Evolutionary conservation across 53 echinoderm and acorn worm species (phyloP), one percentile per base, ranked within the genome.

Genomic region (Henricia sp.): DNA sequence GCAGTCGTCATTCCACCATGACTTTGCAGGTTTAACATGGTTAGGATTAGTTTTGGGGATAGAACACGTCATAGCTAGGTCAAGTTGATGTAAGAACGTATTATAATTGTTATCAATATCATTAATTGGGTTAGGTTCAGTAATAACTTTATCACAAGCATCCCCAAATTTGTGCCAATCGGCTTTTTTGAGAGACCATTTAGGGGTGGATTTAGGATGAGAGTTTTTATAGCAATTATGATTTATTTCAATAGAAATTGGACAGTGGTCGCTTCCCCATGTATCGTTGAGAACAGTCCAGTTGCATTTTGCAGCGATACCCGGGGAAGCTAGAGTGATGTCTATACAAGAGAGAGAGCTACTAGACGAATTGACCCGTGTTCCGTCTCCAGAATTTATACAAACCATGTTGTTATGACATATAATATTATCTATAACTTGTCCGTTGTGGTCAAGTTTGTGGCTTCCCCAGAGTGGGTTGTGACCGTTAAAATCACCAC

Each of bases 401-500:
- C 72, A 46, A 11, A 38, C 6, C 4, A 35, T 4, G 26, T 72
- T 25, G 50, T 72, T 6, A 5, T 72, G 6, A 72, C 8, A 16
- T 26, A 72, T 72, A 50, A 50, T 3, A 4, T 41, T 20, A 38
- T 69, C 21, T 16, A 69, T 69, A 6, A 17, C 27, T 5, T 33
- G 21, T 8, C 48, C 48, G 6, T 72, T 46, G 4, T 44, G 24
- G 14, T 46, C 29, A 13, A 2, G 48, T 2, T 72, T 72, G 27
- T 46, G 27, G 16, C 72, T 69, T 3, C 72, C 72, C 72, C 43
- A 50, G 17, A 50, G 72, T 9, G 21, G 17, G 39, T 70, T 70
- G 50, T 50, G 72, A 13, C 44, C 72, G 26, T 72, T 72, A 20
- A 50, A 70, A 37, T 70, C 72, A 12, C 72, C 72, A 72, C 72